Base-by-base conservation (phyloP, 1,140 invertebrate genomes). In the Trichogramma pretiosum region DNA sequence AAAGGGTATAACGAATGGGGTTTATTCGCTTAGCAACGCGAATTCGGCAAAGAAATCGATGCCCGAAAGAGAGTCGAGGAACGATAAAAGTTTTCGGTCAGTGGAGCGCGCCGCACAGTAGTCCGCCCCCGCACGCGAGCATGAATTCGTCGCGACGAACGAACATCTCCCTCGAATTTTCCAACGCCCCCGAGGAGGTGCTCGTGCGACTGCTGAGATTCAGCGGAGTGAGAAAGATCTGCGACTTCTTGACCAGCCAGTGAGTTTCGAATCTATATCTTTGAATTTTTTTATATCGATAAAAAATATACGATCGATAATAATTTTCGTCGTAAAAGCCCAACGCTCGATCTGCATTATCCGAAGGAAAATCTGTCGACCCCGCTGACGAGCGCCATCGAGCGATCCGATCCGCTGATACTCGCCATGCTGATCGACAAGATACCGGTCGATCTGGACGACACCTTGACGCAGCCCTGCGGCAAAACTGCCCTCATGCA, bases 341-440 rank as follows among this genome's bases (percentile, higher is more conserved):
- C 49, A 11, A 38, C 54, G 19, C 41, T 57, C 30, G 37, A 55
- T 24, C 28, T 61, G 10, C 52, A 61, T 45, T 55, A 59, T 45
- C 53, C 52, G 0, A 53, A 34, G 0, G 17, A 45, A 4, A 46
- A 45, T 18, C 62, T 71, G 1, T 46, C 61, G n/a, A 71, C 71
- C 2, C 64, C 70, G 5, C 46, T 75, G 3, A 73, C 65, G 52
- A 40, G 61, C 9, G 64, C 71, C 1, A 64, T 64, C 19, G 58
- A 70, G 17, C 57, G 62, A 3, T 67, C 64, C 5, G 69, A 74
- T 54, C 60, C 64, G 14, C 54, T 60, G 21, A 56, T 60, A 18
- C 38, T 60, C 3, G 11, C 47, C 1, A 26, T 48, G 2, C 19
- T 59, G 11, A 28, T 59, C 3, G 53, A 56, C 3, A 57, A 48